phyloP scores from a whole-genome alignment of 2,888 invertebrate genomes.

The Thecophora atra region DNA sequence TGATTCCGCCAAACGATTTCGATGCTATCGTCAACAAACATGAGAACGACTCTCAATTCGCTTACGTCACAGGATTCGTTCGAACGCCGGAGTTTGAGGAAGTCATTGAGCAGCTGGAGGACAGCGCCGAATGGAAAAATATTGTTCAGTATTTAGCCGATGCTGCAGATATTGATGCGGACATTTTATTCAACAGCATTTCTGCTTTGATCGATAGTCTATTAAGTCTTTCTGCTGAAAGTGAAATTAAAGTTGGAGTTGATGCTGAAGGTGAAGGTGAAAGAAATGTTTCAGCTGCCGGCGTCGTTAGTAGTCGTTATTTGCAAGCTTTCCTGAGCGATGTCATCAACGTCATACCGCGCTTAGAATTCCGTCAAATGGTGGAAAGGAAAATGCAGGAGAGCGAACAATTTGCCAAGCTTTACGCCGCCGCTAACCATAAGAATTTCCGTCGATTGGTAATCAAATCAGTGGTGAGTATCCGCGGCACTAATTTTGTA shows the following conservation, averaged over 20 bases:
- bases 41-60: conserved; percentile 2
- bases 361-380: conserved; percentile 40
- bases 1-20: conserved; percentile 12
- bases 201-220: too few relatives aligned
- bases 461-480: neutral
- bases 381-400: conserved; percentile 9
- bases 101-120: neutral
- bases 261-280: too few relatives aligned
- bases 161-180: neutral
- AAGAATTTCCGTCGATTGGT: conserved; percentile 42
- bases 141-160: conserved; percentile 1
- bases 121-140: neutral
- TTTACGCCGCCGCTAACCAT: conserved; percentile 43
- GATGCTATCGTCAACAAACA: conserved; percentile 13
- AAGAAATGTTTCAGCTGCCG: too few relatives aligned
- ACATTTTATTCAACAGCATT: neutral
- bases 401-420: conserved; percentile 46
- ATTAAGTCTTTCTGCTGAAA: too few relatives aligned
- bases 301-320: conserved; percentile 41
- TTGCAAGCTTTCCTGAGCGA: conserved; percentile 49
- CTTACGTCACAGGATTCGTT: neutral
- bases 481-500: neutral
- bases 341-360: conserved; percentile 46
- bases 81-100: neutral
- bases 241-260: too few relatives aligned